Percentiles rank a stretch among this genome's conserved stretches.
Evolutionary conservation across 2,888 invertebrate genomes (phyloP).

Genomic region (Sepiola atlantica): DNA sequence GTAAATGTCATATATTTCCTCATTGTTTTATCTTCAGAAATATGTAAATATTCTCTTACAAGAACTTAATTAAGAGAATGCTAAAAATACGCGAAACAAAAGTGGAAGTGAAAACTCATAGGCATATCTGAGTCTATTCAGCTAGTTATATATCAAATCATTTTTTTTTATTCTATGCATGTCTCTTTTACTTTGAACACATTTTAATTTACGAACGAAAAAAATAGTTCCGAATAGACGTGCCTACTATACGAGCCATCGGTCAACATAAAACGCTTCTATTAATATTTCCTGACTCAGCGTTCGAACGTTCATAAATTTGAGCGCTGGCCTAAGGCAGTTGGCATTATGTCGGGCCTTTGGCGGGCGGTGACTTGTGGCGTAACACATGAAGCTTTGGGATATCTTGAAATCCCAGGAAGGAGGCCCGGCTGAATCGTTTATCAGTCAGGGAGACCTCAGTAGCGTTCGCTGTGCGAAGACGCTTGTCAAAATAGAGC

Average conservation of each 20-base stretch:
- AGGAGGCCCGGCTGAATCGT: neutral
- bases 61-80: no score
- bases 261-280: neutral
- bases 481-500: conserved; percentile 12
- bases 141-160: no score
- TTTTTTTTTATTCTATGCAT: no score
- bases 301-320: conserved; percentile 32
- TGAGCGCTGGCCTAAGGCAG: conserved; percentile 32
- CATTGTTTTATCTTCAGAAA: no score
- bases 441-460: neutral
- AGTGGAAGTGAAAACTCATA: no score
- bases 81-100: no score
- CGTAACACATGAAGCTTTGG: neutral
- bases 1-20: no score
- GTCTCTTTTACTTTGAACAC: no score
- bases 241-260: neutral
- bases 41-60: no score
- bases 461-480: neutral
- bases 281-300: conserved; percentile 21
- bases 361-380: conserved; percentile 19
- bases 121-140: no score
- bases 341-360: neutral
- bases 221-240: neutral
- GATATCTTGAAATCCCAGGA: conserved; percentile 21
- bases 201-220: neutral